Base-by-base conservation (phyloP, 2,888 invertebrate genomes). In the Ceraclea dissimilis region DNA sequence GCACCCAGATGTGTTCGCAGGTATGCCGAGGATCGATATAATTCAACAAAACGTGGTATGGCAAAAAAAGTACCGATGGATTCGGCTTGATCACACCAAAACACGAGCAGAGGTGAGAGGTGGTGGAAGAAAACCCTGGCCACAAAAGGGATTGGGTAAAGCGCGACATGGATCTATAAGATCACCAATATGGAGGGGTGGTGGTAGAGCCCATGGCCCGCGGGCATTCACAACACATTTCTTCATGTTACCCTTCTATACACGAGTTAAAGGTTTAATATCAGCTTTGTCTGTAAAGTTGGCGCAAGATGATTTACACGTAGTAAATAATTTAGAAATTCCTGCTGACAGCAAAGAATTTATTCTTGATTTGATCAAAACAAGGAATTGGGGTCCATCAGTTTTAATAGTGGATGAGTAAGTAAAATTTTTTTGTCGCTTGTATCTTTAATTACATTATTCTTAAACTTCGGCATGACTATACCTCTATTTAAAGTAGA, bases 121-220 rank as follows among this genome's bases (percentile, higher is more conserved):
- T 34, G 93, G 95, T 52, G 93, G 93, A 0, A 79, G 81, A 21
- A 98, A 99, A 66, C 98, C 98, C 0, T 97, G 96, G 95, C 93
- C 92, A 1, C 99, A 99, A 69, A 99, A 99, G 74, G 94, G 95
- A 19, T 68, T 80, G 22, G 99, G 99, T 0, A 80, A 83, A 63
- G 90, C 98, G 1, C 82, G 98, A 46, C 96, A 96, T 68, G 94
- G 96, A 13, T 93, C 93, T 11, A 90, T 91, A 58, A 80, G 94
- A 56, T 92, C 96, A 2, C 97, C 97, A 0, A 69, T 95, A 1
- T 96, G 85, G 73, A 79, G 77, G 61, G 85, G 87, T 1, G 94
- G 97, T 66, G 97, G 94, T 48, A 69, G 86, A 48, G 82, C 83
- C 4, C 92, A 95, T 67, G 99, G 98, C 0, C 97, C 97, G 0